Conservation (phyloP, 2,113 vertebrate genomes). For the Triplophysa siluroides region DNA sequence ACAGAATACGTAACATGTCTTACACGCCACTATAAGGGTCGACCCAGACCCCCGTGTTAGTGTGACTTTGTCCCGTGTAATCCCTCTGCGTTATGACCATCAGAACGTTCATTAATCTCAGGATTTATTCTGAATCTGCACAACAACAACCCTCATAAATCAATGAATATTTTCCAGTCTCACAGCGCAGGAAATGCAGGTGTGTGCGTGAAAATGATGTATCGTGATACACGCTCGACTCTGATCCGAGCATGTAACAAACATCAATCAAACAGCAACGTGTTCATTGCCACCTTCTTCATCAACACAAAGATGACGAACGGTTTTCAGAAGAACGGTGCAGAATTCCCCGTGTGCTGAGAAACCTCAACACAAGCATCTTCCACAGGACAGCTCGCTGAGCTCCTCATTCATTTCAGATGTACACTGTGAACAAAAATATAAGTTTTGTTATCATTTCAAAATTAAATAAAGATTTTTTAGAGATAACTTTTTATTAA, state of each 20-base stretch:
- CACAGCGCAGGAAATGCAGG: slow-evolving; percentile 60
- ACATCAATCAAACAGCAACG: slow-evolving; percentile 72
- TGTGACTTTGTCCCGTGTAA: slow-evolving; percentile 23
- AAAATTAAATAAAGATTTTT: too few relatives aligned
- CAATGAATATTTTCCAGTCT: slow-evolving; percentile 6
- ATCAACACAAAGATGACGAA: slow-evolving; percentile 36
- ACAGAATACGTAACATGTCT: too few relatives aligned
- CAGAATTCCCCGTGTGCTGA: neutral
- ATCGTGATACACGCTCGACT: slow-evolving; percentile 69
- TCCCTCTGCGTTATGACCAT: slow-evolving; percentile 29
- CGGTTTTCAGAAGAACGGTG: neutral
- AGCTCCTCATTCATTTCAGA: too few relatives aligned
- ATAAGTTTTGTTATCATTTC: too few relatives aligned
- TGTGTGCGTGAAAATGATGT: slow-evolving; percentile 72
- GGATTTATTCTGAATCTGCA: slow-evolving; percentile 44
- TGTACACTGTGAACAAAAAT: too few relatives aligned
- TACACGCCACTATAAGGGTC: neutral
- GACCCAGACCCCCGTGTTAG: slow-evolving; percentile 5
- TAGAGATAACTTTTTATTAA: too few relatives aligned
- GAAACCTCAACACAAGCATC: slow-evolving; percentile 25
- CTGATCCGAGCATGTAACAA: slow-evolving; percentile 71
- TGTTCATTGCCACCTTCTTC: slow-evolving; percentile 48
- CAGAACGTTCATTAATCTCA: slow-evolving; percentile 45
- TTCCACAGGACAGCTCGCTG: too few relatives aligned
- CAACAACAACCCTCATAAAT: slow-evolving; percentile 43